Evolutionary conservation across 2,113 vertebrate genomes (phyloP), one percentile per base, ranked within the genome.

Genomic region (Oreocharis arfaki): DNA sequence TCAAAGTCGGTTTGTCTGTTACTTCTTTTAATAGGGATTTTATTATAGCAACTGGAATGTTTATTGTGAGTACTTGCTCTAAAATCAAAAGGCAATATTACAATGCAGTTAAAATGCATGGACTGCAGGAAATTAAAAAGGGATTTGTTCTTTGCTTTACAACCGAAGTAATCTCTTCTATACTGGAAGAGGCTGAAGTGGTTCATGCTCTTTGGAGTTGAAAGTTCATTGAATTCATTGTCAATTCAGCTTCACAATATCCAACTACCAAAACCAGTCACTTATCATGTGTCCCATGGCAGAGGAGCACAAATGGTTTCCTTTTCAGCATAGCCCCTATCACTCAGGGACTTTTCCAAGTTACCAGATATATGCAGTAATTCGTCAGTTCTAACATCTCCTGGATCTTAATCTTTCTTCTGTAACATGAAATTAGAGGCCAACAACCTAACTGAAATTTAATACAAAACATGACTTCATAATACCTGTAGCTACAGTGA

Each of bases 221-320:
- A 23, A 90, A 70, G n/a, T 74, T 96, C 52, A 46, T 74, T 68
- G 33, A 61, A 77, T 69, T 80, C 9, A 32, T 20, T 77, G n/a
- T 37, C 71, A 84, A 4, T 57, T 91, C 57, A 65, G 28, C 9
- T 83, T 86, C 55, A 56, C 33, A 55, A 7, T 52, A 41, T 52
- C 41, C 44, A n/a, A 3, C n/a, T 77, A 42, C 32, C 11, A 56
- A 64, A 59, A 30, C 20, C 60, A 68, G n/a, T 19, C 28, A 60
- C 49, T 32, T 41, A 74, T 37, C 11, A 32, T 0, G 0, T 16
- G 28, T 37, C n/a, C 2, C 2, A 6, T 37, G 37, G 30, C 41
- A 52, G 46, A 84, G 19, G 13, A 87, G 41, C 11, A 65, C 10
- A 42, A 32, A 47, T 32, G 0, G 6, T 77, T 95, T 74, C 32